Percentiles rank a stretch among this genome's conserved stretches.
phyloP scores from a whole-genome alignment of 2,888 invertebrate genomes.

The Trachelus troglodyta region DNA sequence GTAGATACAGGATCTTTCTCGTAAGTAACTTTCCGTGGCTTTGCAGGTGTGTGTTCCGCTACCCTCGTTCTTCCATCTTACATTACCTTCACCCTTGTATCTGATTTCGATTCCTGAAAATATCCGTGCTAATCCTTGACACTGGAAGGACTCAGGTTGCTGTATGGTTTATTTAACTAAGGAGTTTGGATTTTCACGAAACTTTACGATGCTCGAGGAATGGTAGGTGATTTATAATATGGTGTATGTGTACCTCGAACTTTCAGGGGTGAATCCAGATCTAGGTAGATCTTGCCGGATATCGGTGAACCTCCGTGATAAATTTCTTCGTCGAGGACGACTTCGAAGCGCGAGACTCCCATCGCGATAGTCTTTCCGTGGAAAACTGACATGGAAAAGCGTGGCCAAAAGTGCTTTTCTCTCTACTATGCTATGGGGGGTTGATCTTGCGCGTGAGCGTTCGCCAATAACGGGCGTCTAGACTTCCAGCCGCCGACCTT shows the following conservation, averaged over 20 bases:
- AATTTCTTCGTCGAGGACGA: constrained; percentile 13
- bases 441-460: constrained; percentile 15
- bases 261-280: constrained; percentile 16
- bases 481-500: constrained; percentile 22
- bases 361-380: constrained; percentile 8
- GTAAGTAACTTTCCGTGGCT: constrained; percentile 15
- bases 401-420: background rate
- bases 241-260: constrained; percentile 14
- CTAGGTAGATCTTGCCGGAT: constrained; percentile 17
- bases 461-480: constrained; percentile 23
- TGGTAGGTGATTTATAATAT: background rate
- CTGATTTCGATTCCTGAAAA: constrained; percentile 18
- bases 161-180: background rate
- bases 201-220: background rate
- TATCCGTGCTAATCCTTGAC: background rate
- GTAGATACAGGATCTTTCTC: constrained; percentile 13
- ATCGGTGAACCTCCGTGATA: constrained; percentile 19
- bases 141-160: background rate
- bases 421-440: background rate
- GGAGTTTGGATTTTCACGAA: background rate
- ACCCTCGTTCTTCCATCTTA: constrained; percentile 17
- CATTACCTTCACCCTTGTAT: constrained; percentile 17
- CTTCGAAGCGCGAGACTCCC: constrained; percentile 18
- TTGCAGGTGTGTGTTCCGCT: constrained; percentile 16
- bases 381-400: background rate